phyloP scores from a whole-genome alignment of 1,140 invertebrate species.

The Ditylenchus dipsaci region DNA sequence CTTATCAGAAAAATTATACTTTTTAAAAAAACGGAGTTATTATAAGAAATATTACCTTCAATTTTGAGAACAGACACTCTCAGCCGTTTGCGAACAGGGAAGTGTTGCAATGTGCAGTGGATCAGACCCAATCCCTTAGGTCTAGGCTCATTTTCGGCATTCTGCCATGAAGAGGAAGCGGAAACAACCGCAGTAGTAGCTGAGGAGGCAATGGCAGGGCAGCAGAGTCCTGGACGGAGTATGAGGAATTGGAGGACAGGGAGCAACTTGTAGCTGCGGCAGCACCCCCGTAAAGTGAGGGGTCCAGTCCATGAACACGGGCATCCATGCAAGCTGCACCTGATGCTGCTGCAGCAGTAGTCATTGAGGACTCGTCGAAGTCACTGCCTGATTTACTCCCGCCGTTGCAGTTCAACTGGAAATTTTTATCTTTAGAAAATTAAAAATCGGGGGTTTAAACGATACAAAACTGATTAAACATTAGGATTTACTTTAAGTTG shows the following conservation, averaged over 20 bases:
- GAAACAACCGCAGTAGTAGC: neutral
- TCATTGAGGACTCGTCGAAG: neutral
- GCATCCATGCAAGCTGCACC: conserved; percentile 4
- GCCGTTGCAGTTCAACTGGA: conserved; percentile 9
- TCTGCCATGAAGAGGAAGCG: conserved; percentile 32
- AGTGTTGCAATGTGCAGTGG: conserved; percentile 55
- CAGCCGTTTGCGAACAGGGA: conserved; percentile 56
- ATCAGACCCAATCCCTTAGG: conserved; percentile 54
- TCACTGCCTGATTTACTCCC: conserved; percentile 12
- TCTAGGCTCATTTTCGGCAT: conserved; percentile 33
- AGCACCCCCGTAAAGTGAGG: conserved; percentile 38
- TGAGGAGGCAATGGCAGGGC: too few relatives aligned
- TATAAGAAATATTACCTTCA: conserved; percentile 38
- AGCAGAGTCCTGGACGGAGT: neutral
- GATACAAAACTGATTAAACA: too few relatives aligned
- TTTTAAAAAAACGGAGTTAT: too few relatives aligned
- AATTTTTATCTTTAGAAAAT: neutral
- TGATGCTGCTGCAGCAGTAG: neutral
- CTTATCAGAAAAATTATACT: too few relatives aligned
- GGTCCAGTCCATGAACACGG: conserved; percentile 22
- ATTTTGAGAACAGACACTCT: conserved; percentile 53
- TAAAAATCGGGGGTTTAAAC: too few relatives aligned
- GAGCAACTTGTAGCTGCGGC: conserved; percentile 1
- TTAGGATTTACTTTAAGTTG: too few relatives aligned
- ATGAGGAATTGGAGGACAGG: conserved; percentile 1